These are phyloP conservation scores for Plemyria rubiginata DNA, from an alignment of 2,888 invertebrate species.

Conservation along the genomic window DNA sequence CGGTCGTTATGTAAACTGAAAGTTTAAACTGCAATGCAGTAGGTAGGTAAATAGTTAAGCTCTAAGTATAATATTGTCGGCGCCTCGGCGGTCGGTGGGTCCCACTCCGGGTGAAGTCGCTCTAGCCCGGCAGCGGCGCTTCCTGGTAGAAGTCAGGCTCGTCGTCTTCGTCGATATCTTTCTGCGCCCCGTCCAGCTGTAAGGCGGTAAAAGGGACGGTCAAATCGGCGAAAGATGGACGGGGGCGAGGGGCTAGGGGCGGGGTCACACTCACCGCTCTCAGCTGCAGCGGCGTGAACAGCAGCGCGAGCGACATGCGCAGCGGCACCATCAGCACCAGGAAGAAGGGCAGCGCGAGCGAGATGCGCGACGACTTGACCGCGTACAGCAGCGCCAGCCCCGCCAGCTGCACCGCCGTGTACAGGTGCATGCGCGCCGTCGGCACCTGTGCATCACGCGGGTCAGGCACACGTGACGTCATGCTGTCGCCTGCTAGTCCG, in stretches of 20 bases:
- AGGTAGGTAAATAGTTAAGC: too few relatives aligned
- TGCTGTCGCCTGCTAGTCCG: too few relatives aligned
- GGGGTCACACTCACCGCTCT: conserved; percentile 87
- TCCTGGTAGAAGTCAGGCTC: conserved; percentile 98
- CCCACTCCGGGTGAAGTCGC: too few relatives aligned
- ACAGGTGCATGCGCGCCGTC: conserved; percentile 96
- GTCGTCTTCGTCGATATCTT: conserved; percentile 92
- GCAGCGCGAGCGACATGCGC: conserved; percentile 87
- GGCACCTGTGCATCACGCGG: conserved; percentile 88
- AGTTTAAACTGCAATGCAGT: too few relatives aligned
- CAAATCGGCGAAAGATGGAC: background rate
- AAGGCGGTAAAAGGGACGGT: background rate
- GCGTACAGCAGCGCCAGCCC: conserved; percentile 92
- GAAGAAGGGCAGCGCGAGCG: conserved; percentile 97
- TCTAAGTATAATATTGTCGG: too few relatives aligned
- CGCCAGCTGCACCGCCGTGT: conserved; percentile 92
- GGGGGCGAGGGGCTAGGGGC: too few relatives aligned
- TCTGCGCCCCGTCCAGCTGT: conserved; percentile 95
- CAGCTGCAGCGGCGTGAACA: conserved; percentile 93
- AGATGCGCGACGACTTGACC: conserved; percentile 95
- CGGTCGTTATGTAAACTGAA: too few relatives aligned
- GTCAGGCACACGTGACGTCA: too few relatives aligned
- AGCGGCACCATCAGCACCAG: conserved; percentile 96
- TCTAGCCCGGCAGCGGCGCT: conserved; percentile 92
- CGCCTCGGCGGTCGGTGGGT: too few relatives aligned